These are phyloP conservation scores for Anniella stebbinsi DNA, from an alignment of 2,797 vertebrate genomes.

Conservation along the genomic window DNA sequence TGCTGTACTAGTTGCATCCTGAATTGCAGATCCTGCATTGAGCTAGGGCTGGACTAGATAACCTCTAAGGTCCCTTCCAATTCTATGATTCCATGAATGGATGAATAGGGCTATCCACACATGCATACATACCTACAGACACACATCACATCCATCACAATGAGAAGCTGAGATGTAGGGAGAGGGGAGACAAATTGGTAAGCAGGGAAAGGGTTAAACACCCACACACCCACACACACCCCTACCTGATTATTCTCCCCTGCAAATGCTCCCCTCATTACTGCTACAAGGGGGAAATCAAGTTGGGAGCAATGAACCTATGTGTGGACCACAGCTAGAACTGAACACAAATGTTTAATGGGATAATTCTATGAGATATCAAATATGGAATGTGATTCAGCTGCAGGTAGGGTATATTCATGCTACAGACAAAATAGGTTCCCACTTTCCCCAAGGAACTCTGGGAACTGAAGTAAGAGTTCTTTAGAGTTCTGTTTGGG, in stretches of 20 bases:
- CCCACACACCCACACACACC: background rate
- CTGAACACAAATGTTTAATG: background rate
- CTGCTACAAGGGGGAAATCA: background rate
- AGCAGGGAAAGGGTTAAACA: background rate
- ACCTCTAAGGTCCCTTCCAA: background rate
- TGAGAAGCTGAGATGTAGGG: background rate
- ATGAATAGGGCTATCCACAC: background rate
- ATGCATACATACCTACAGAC: background rate
- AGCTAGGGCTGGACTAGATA: background rate
- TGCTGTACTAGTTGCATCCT: background rate
- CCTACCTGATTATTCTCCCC: background rate
- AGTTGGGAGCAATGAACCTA: background rate
- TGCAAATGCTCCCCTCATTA: background rate
- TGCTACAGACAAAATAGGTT: background rate
- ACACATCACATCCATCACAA: background rate
- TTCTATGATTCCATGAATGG: background rate
- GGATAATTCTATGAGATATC: background rate
- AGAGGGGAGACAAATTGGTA: background rate
- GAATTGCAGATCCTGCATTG: background rate
- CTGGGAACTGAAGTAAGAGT: background rate
- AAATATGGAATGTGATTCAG: background rate
- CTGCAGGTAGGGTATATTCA: background rate
- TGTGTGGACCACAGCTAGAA: background rate
- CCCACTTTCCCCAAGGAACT: background rate
- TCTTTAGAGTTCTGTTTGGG: too few relatives aligned